Evolutionary conservation across 1,140 invertebrate species (phyloP).

Genomic region (Tetraneura akinire): DNA sequence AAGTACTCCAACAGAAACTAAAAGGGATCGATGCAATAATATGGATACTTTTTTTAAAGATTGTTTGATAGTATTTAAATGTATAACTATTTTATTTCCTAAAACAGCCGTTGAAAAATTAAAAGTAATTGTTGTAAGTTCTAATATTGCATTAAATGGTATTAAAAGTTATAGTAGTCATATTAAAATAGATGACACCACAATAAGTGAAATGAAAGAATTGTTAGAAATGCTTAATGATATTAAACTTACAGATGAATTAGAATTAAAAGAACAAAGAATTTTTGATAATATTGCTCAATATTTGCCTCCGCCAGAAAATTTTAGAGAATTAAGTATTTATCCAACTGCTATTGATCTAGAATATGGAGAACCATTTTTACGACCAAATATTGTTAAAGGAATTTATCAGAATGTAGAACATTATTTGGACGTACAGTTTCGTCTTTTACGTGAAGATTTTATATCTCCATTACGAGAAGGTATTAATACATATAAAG

Average conservation of each 20-base stretch:
- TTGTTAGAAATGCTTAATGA: conserved; percentile 42
- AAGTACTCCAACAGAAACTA: conserved; percentile 27
- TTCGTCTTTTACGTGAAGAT: conserved; percentile 75
- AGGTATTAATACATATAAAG: conserved; percentile 60
- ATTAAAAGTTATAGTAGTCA: conserved; percentile 34
- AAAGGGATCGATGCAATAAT: conserved; percentile 22
- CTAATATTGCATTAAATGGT: conserved; percentile 36
- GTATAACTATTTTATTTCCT: conserved; percentile 43
- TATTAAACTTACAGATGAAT: conserved; percentile 24
- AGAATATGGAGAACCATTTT: conserved; percentile 56
- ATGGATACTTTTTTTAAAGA: conserved; percentile 47
- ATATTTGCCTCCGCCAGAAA: conserved; percentile 43
- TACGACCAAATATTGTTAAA: conserved; percentile 65
- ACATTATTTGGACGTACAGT: conserved; percentile 79
- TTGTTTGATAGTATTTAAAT: conserved; percentile 45
- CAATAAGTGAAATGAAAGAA: conserved; percentile 13
- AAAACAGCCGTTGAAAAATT: conserved; percentile 42
- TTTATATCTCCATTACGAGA: conserved; percentile 66
- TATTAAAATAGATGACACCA: conserved; percentile 45
- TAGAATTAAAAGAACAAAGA: conserved; percentile 41
- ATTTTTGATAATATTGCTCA: conserved; percentile 20
- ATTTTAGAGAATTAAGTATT: conserved; percentile 52
- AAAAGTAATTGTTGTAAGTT: conserved; percentile 38
- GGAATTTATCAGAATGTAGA: conserved; percentile 67
- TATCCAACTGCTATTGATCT: conserved; percentile 51